Conservation (phyloP, 2,113 vertebrate genomes). For the Gymnarchus niloticus region DNA sequence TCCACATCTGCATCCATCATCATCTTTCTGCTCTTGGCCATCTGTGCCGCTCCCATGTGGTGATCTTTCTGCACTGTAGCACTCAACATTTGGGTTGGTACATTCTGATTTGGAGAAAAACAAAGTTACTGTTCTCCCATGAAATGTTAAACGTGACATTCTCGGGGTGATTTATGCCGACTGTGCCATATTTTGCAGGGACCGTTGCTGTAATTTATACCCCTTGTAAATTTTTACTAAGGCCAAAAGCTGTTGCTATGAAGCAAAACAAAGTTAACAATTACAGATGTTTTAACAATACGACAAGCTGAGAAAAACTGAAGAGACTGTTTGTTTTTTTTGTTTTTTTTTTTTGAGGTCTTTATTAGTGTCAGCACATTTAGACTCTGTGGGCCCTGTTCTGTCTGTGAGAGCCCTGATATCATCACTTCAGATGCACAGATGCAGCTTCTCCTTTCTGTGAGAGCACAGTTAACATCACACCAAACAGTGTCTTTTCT, state of each 20-base stretch:
- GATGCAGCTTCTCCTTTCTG: neutral
- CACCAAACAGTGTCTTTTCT: neutral
- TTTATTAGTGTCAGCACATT: neutral
- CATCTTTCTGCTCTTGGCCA: slow-evolving; percentile 37
- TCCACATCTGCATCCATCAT: slow-evolving; percentile 33
- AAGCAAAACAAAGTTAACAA: neutral
- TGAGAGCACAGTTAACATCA: neutral
- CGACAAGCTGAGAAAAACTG: neutral
- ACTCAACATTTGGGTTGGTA: neutral
- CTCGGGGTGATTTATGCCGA: neutral
- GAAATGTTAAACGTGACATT: slow-evolving; percentile 9
- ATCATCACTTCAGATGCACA: neutral
- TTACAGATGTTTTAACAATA: neutral
- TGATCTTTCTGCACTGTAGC: slow-evolving; percentile 45
- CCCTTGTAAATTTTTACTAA: neutral
- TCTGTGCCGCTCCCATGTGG: slow-evolving; percentile 48
- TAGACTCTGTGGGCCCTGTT: neutral
- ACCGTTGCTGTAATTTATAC: neutral
- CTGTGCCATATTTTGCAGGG: neutral
- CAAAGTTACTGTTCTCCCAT: slow-evolving; percentile 18
- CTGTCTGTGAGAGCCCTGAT: neutral
- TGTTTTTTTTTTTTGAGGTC: neutral
- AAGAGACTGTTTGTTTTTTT: neutral
- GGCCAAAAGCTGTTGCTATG: neutral
- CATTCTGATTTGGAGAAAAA: neutral